Base-by-base conservation (phyloP, 2,113 vertebrate genomes). In the Lasiurus borealis region DNA sequence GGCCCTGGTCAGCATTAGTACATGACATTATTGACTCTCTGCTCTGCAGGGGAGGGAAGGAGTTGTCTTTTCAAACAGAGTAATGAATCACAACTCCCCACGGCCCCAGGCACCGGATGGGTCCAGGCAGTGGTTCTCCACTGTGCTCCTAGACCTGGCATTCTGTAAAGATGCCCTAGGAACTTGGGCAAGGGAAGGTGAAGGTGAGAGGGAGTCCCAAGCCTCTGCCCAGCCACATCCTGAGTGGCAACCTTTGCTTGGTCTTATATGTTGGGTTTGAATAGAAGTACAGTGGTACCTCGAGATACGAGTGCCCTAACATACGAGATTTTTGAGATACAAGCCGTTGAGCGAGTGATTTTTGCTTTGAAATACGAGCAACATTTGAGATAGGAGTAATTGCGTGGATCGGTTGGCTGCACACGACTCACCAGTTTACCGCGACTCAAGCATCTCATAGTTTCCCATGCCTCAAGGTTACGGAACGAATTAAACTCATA, bases 1-100 rank as follows among this genome's bases (percentile, higher is more conserved):
- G 71, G 23, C 15, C 66, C n/a, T 21, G 7, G 10, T 71, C 68
- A n/a, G n/a, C 40, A 8, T 77, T 11, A 0, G 15, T 9, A 18
- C 31, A 13, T 25, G 31, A 6, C 40, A 3, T 69, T 62, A 27
- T 36, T n/a, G 89, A 77, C 90, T 66, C 92, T n/a, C n/a, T 29
- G 36, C 23, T 40, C 62, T 62, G 9, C 27, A 34, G 36, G 54
- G 64, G 27, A 27, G 48, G 34, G 85, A 88, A 62, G 18, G 66
- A 72, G 44, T 71, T 9, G 19, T 44, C 72, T 94, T 69, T 75
- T 52, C 77, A 66, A 59, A 44, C n/a, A 85, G 54, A 88, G 52
- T 50, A 31, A 64, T 18, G 34, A 46, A 18, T 57, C 31, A 12
- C 36, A 66, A 18, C 27, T 44, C 62, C 73, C 46, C 0, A 0